Percentiles rank a stretch among this genome's conserved stretches.
phyloP scores from a whole-genome alignment of 2,113 vertebrate species.

The Pluvianellus socialis region DNA sequence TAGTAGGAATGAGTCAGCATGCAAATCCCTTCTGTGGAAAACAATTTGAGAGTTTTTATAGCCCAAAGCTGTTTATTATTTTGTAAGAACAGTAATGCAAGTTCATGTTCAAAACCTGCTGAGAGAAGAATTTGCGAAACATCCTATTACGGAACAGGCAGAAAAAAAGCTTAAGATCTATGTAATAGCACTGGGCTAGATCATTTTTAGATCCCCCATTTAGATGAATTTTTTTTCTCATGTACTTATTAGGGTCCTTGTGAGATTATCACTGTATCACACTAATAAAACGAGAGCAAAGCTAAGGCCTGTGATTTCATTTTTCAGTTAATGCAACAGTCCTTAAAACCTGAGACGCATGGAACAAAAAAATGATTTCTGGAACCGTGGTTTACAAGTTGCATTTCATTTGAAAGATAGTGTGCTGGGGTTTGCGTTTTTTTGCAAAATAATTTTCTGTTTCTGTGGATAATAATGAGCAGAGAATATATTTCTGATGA shows the following conservation, averaged over 20 bases:
- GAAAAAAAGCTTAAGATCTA: slow-evolving; percentile 12
- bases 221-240: neutral
- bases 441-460: neutral
- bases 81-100: slow-evolving; percentile 76
- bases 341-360: neutral
- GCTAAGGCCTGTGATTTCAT: neutral
- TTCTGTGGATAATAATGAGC: neutral
- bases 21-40: slow-evolving; percentile 78
- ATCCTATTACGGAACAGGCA: slow-evolving; percentile 52
- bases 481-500: neutral
- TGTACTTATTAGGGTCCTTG: neutral
- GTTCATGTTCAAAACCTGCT: slow-evolving; percentile 77
- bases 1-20: slow-evolving; percentile 80
- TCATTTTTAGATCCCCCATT: slow-evolving; percentile 9
- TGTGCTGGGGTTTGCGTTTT: neutral
- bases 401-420: neutral
- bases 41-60: slow-evolving; percentile 79
- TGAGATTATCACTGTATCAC: neutral
- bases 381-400: neutral
- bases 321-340: neutral
- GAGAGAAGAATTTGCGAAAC: slow-evolving; percentile 73
- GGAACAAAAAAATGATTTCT: neutral
- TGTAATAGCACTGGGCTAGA: neutral
- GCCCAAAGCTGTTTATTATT: slow-evolving; percentile 80
- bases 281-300: neutral